Conservation (phyloP, 2,113 vertebrate genomes). For the Camelus dromedarius region DNA sequence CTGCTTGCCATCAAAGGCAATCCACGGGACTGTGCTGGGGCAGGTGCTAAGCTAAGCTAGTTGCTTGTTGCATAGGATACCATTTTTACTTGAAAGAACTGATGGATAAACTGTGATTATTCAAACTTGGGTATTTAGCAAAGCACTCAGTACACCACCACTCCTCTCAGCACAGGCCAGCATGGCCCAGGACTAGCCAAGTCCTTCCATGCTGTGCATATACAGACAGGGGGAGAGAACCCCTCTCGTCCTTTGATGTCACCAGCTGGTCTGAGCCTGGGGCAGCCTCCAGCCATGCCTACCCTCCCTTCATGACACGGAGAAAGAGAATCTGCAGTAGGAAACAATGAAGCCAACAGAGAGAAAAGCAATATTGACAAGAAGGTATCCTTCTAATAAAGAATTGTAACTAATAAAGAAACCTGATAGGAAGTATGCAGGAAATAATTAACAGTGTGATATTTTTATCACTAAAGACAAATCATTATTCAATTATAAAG, state of each 20-base stretch:
- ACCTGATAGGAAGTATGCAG: not conserved
- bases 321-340: not conserved
- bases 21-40: not conserved
- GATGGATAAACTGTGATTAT: too few species aligned
- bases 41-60: not conserved
- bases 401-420: slow-evolving; percentile 17
- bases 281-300: not conserved
- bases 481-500: slow-evolving; percentile 47
- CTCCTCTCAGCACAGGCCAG: not conserved
- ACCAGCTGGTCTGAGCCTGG: not conserved
- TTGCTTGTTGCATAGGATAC: too few species aligned
- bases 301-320: not conserved
- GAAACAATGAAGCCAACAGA: slow-evolving; percentile 3
- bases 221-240: not conserved
- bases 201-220: not conserved
- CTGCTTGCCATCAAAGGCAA: not conserved
- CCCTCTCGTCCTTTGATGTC: not conserved
- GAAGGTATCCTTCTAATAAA: not conserved
- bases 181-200: not conserved
- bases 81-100: too few species aligned
- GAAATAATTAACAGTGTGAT: slow-evolving; percentile 25
- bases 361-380: slow-evolving; percentile 38
- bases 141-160: not conserved
- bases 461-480: slow-evolving; percentile 42
- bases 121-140: too few species aligned